Conservation (phyloP, 2,888 invertebrate genomes). For the Caenorhabditis virilis region DNA sequence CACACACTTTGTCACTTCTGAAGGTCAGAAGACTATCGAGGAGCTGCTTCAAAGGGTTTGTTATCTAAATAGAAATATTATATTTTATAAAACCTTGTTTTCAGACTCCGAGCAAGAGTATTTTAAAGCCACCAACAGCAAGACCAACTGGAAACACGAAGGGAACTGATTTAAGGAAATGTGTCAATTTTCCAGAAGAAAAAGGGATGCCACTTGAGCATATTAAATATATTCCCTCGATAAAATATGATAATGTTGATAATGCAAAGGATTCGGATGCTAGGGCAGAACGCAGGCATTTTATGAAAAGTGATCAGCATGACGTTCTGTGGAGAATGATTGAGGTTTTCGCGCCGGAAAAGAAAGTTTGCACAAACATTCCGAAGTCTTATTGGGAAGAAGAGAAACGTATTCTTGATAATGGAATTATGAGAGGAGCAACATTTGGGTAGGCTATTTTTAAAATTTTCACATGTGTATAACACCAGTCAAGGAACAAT, state of each 20-base stretch:
- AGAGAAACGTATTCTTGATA: constrained; percentile 6
- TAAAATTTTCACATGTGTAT: not conserved
- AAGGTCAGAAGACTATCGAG: too few species aligned
- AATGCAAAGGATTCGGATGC: not conserved
- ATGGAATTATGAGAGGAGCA: constrained; percentile 11
- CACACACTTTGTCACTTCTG: too few species aligned
- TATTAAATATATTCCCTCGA: constrained; percentile 1
- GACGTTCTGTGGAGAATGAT: not conserved
- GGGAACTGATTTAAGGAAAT: not conserved
- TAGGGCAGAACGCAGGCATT: not conserved
- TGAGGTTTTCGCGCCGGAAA: not conserved
- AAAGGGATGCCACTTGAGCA: not conserved
- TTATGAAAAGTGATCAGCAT: not conserved
- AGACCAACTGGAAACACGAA: too few species aligned
- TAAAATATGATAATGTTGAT: not conserved
- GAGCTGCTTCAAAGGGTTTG: too few species aligned
- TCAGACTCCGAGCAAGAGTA: too few species aligned
- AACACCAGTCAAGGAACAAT: too few species aligned
- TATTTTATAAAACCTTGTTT: too few species aligned
- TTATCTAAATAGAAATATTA: too few species aligned
- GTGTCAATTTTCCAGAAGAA: not conserved
- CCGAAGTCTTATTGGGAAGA: constrained; percentile 9
- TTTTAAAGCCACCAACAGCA: too few species aligned
- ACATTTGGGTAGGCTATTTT: constrained; percentile 20
- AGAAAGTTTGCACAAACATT: not conserved